These are phyloP conservation scores for Aleiodes sp. DNA, from an alignment of 1,140 invertebrate genomes.

Conservation along the genomic window DNA sequence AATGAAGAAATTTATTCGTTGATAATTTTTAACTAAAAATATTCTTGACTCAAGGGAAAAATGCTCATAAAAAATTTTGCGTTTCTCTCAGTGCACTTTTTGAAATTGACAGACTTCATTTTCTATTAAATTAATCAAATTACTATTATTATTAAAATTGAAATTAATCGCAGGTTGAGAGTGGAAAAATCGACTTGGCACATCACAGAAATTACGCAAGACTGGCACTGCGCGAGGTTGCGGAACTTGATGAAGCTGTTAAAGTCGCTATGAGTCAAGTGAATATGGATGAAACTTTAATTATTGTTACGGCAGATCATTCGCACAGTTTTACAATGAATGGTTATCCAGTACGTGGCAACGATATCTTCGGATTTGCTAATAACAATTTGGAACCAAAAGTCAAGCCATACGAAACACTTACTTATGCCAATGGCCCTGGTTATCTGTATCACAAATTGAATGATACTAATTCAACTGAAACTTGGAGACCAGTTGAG, in stretches of 20 bases:
- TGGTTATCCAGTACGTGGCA: conserved; percentile 73
- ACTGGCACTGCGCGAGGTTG: conserved; percentile 74
- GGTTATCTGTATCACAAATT: conserved; percentile 60
- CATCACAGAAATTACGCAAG: conserved; percentile 79
- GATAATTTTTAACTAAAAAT: no score
- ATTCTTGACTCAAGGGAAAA: no score
- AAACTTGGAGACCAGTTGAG: conserved; percentile 57
- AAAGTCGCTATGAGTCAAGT: conserved; percentile 68
- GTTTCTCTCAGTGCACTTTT: no score
- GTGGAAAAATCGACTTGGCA: conserved; percentile 82
- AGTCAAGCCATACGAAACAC: conserved; percentile 63
- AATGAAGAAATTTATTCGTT: no score
- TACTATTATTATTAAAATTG: no score
- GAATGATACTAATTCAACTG: conserved; percentile 48
- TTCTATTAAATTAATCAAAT: no score
- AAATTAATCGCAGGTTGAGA: conserved; percentile 65
- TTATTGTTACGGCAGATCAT: conserved; percentile 82
- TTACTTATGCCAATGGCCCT: conserved; percentile 72
- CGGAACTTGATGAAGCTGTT: conserved; percentile 75
- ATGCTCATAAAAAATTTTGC: no score
- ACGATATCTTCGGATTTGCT: conserved; percentile 71
- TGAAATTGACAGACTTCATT: no score
- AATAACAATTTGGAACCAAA: conserved; percentile 58
- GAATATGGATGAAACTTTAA: conserved; percentile 72
- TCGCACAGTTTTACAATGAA: conserved; percentile 76